Evolutionary conservation across 2,888 invertebrate genomes (phyloP), one percentile per base, ranked within the genome.

Genomic region (Hyposoter dolosus): DNA sequence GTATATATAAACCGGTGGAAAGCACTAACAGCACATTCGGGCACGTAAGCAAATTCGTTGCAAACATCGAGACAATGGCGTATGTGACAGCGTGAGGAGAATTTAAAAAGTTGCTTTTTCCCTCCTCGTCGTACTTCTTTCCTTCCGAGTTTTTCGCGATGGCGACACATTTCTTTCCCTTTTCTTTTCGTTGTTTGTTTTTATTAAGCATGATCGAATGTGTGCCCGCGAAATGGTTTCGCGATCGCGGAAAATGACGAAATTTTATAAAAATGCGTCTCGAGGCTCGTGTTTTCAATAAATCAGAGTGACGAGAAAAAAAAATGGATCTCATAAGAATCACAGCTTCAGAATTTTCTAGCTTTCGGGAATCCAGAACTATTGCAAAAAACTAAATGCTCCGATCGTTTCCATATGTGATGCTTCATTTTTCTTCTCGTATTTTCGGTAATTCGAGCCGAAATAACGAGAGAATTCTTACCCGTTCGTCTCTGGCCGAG

Each of bases 21-120:
- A 91, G 90, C 88, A 88, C 89, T 88, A 88, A 88, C 87, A 85
- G 87, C 74, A 89, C 89, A 88, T 90, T 89, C 90, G 87, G 83
- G 90, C 92, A 93, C 92, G 92, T 92, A 92, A 91, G 92, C 91
- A 93, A 93, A 92, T 93, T 92, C 90, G 89, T 88, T 86, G 89
- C 90, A 89, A 90, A 89, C 89, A 90, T 88, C 88, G 89, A 90
- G 89, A 90, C 90, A 90, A 90, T 90, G 86, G 90, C 85, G 87
- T 87, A 88, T 86, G 89, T 88, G 72, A 84, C 77, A 75, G 81
- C 89, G 89, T 88, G 90, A 84, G 83, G 81, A 47, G 90, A 90
- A 90, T 90, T 89, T 89, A 80, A 83, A 79, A 83, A 89, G 60
- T 84, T 72, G 68, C 35, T 63, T 40, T 66, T 47, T 43, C 60